phyloP scores from a whole-genome alignment of 37 sponge, comb jelly and placozoan species.

The Oopsacas minuta region DNA sequence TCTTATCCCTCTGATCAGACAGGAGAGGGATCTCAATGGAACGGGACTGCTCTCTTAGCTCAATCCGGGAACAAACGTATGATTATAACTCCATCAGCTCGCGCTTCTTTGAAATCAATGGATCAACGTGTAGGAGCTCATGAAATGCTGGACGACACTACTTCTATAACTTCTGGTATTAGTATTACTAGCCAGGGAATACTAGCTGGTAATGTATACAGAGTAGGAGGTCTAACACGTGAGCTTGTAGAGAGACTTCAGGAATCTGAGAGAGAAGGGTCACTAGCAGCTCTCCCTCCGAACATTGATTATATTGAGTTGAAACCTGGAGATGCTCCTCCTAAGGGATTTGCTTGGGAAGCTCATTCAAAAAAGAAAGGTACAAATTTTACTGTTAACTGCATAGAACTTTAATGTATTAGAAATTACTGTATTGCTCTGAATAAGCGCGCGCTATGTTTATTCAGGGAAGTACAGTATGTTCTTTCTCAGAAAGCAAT shows the following conservation, averaged over 20 bases:
- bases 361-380: neutral
- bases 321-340: neutral
- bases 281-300: neutral
- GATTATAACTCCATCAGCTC: neutral
- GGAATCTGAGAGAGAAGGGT: neutral
- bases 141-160: neutral
- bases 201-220: neutral
- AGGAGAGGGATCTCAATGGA: neutral
- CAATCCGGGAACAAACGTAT: neutral
- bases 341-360: slow-evolving; percentile 10
- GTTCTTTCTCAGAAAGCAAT: no score
- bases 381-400: no score
- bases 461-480: no score
- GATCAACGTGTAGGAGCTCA: neutral
- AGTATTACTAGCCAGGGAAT: neutral
- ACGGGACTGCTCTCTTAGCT: neutral
- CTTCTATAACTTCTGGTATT: neutral
- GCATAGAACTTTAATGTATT: no score
- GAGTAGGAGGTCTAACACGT: neutral
- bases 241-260: slow-evolving; percentile 5
- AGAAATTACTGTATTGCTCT: no score
- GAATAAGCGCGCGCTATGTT: no score
- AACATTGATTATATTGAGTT: neutral
- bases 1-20: neutral
- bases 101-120: neutral